Conservation (phyloP, 1,140 invertebrate genomes). For the Brachionus angularis region DNA sequence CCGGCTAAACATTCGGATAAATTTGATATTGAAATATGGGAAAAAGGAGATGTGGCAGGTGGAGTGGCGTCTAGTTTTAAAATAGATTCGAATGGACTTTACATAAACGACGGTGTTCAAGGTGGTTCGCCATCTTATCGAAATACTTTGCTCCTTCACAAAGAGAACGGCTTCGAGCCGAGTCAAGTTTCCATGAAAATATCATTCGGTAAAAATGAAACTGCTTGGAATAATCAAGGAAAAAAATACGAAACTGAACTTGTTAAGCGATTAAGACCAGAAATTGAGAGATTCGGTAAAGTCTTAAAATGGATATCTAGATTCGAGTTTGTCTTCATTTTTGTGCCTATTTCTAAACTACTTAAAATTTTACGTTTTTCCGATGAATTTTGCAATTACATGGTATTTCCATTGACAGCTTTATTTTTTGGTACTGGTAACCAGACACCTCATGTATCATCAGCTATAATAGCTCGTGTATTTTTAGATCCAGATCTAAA, state of each 20-base stretch:
- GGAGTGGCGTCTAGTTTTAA: constrained; percentile 48
- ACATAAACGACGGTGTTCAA: constrained; percentile 51
- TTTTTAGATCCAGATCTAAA: constrained; percentile 51
- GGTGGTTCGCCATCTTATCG: constrained; percentile 49
- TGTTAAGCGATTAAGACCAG: constrained; percentile 46
- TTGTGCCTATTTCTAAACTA: constrained; percentile 49
- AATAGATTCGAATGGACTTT: constrained; percentile 46
- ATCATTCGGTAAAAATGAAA: constrained; percentile 50
- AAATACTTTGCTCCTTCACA: constrained; percentile 49
- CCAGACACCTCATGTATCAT: constrained; percentile 50
- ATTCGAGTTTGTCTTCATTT: constrained; percentile 50
- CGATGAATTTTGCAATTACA: constrained; percentile 49
- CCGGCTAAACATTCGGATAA: constrained; percentile 47
- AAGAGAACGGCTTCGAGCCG: constrained; percentile 47
- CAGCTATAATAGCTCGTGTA: constrained; percentile 50
- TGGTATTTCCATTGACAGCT: constrained; percentile 52
- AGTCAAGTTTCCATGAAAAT: constrained; percentile 50
- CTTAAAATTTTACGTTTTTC: constrained; percentile 49
- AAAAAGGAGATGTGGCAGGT: constrained; percentile 47
- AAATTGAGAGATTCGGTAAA: constrained; percentile 49
- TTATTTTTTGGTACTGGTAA: constrained; percentile 52
- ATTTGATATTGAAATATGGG: constrained; percentile 51
- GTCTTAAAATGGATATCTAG: constrained; percentile 48
- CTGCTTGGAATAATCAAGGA: constrained; percentile 51
- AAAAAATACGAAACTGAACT: constrained; percentile 47